These are phyloP conservation scores for Phalanger gymnotis DNA, from an alignment of 2,797 vertebrate genomes.

Conservation along the genomic window DNA sequence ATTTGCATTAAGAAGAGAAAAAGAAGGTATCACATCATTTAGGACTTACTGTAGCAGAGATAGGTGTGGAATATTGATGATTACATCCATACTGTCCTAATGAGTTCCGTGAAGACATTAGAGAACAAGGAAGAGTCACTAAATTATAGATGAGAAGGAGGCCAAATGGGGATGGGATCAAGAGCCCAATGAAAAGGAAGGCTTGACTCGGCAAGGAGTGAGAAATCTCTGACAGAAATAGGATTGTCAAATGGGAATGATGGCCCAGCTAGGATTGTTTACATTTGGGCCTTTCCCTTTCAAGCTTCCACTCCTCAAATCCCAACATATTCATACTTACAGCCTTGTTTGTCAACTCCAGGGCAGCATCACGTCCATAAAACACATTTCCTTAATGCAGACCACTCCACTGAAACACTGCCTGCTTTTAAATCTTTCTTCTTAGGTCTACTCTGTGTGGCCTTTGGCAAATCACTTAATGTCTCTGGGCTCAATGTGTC, in stretches of 20 bases:
- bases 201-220: not conserved
- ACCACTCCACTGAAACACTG: not conserved
- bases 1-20: not conserved
- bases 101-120: not conserved
- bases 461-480: not conserved
- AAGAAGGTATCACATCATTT: not conserved
- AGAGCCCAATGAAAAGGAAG: not conserved
- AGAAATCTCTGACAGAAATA: not conserved
- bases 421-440: not conserved
- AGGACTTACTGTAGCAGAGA: not conserved
- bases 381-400: not conserved
- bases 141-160: not conserved
- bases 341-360: not conserved
- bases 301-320: not conserved
- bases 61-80: not conserved
- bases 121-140: not conserved
- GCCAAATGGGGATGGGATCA: not conserved
- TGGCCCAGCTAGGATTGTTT: not conserved
- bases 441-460: not conserved
- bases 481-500: not conserved
- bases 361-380: not conserved
- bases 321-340: not conserved
- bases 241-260: not conserved
- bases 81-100: accelerated
- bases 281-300: not conserved